These are phyloP conservation scores for Elysia crispata DNA, from an alignment of 2,888 invertebrate genomes.

Conservation along the genomic window DNA sequence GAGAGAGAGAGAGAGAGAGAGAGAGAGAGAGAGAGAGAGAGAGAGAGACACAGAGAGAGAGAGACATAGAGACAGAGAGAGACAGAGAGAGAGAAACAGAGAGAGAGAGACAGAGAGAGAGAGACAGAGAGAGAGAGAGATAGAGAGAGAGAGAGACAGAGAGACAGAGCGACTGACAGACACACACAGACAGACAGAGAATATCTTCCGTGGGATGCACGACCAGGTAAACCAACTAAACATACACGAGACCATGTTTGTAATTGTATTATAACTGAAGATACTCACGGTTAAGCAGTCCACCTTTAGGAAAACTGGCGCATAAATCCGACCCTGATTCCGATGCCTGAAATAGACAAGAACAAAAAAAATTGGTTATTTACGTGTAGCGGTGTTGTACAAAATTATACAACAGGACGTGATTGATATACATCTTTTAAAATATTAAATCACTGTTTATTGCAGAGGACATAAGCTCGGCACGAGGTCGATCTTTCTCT, in stretches of 20 bases:
- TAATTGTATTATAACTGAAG: neutral
- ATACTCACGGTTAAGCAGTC: conserved; percentile 35
- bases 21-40: conserved; percentile 3
- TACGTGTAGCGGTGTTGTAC: too few relatives aligned
- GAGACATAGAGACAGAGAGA: neutral
- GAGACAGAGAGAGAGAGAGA: neutral
- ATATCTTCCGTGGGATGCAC: neutral
- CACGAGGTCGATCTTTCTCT: too few relatives aligned
- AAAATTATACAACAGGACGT: too few relatives aligned
- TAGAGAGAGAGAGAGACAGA: neutral
- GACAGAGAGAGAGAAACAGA: neutral
- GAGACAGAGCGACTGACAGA: neutral
- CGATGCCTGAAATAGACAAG: conserved; percentile 27
- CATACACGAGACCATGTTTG: neutral
- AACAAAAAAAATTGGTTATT: conserved; percentile 6
- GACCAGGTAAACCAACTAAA: too few relatives aligned
- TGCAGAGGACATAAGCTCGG: too few relatives aligned
- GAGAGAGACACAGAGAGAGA: neutral
- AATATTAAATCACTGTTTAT: too few relatives aligned
- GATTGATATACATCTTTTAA: too few relatives aligned
- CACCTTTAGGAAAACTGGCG: conserved; percentile 18
- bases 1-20: conserved; percentile 31
- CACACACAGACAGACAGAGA: conserved; percentile 16
- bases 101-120: conserved; percentile 4
- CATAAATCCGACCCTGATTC: conserved; percentile 42